Percentiles rank a stretch among this genome's conserved stretches.
Conservation (phyloP, 1,140 invertebrate genomes). For the Drosophila navojoa region DNA sequence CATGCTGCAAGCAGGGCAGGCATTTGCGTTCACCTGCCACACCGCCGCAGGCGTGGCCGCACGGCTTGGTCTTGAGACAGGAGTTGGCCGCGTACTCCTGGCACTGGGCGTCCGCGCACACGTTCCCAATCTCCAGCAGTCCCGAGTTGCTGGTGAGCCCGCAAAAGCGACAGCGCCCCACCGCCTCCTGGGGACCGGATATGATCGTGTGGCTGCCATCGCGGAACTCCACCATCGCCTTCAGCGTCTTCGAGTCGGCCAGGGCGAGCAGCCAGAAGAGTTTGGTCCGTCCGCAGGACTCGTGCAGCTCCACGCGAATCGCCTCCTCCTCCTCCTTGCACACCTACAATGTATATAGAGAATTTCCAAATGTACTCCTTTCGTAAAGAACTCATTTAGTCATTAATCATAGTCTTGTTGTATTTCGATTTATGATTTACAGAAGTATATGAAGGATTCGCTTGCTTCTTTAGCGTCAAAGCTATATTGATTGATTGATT, state of each 20-base stretch:
- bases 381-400: no score
- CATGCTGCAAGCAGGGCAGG: constrained; percentile 91
- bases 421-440: no score
- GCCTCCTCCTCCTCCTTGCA: constrained; percentile 98
- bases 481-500: constrained; percentile 1
- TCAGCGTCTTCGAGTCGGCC: constrained; percentile 95
- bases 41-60: constrained; percentile 97
- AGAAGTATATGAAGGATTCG: no score
- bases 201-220: constrained; percentile 87
- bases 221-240: constrained; percentile 96
- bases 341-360: constrained; percentile 76
- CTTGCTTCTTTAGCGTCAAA: no score
- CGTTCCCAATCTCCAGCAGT: constrained; percentile 94
- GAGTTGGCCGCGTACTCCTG: constrained; percentile 94
- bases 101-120: constrained; percentile 97
- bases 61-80: constrained; percentile 92
- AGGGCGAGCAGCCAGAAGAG: constrained; percentile 97
- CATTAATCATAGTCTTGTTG: no score
- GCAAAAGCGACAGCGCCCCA: constrained; percentile 96
- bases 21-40: constrained; percentile 92
- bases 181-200: constrained; percentile 84
- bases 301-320: constrained; percentile 96
- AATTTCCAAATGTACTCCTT: neutral
- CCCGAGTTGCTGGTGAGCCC: constrained; percentile 93
- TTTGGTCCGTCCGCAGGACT: constrained; percentile 97